A percentile compares a stretch with the other conserved stretches of the same genome.
Conservation (phyloP, 2,113 vertebrate species). For the Laticauda laticaudata region DNA sequence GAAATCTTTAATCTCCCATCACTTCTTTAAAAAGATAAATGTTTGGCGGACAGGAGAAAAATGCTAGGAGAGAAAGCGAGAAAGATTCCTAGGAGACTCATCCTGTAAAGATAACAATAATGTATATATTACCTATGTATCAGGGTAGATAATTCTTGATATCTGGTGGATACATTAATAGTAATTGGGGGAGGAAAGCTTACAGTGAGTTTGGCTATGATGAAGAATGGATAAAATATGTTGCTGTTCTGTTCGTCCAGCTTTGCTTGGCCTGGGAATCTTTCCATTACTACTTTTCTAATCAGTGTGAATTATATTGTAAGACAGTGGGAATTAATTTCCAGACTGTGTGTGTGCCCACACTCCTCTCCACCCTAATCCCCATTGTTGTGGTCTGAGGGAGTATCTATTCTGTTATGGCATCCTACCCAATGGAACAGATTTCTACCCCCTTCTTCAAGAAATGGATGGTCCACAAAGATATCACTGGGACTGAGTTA, state of each 20-base stretch:
- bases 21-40: background rate
- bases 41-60: background rate
- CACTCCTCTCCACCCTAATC: background rate
- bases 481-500: background rate
- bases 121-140: background rate
- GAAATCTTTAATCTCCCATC: background rate
- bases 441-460: background rate
- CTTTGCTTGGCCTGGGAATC: background rate
- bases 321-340: background rate
- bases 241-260: background rate
- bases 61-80: background rate
- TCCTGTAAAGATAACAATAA: background rate
- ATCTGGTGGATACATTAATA: background rate
- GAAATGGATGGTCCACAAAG: background rate
- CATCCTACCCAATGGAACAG: background rate
- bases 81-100: background rate
- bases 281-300: background rate
- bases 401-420: background rate
- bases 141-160: background rate
- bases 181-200: background rate
- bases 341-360: background rate
- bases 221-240: background rate
- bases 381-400: background rate
- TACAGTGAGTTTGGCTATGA: background rate
- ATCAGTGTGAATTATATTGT: background rate